phyloP scores from a whole-genome alignment of 2,888 invertebrate species.

The Dryocosmus kuriphilus region DNA sequence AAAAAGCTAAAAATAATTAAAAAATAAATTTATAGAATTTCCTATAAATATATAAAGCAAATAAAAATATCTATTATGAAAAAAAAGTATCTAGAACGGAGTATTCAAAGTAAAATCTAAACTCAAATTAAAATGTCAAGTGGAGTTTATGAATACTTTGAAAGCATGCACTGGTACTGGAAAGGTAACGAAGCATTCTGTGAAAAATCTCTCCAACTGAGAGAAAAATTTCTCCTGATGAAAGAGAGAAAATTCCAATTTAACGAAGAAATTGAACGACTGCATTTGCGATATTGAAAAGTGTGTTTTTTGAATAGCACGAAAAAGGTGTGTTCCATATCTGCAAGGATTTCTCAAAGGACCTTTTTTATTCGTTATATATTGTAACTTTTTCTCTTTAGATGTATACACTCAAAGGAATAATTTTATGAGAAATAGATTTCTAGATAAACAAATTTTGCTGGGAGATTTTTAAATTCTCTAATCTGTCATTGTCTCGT shows the following conservation, averaged over 20 bases:
- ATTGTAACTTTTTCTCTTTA: background rate
- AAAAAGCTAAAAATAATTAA: no score
- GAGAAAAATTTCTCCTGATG: background rate
- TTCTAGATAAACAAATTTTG: no score
- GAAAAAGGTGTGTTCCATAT: background rate
- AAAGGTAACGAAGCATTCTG: background rate
- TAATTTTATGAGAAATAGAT: background rate
- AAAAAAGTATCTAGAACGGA: background rate
- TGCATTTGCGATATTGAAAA: background rate
- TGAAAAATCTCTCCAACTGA: background rate
- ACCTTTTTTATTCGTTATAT: background rate
- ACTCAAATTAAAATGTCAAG: background rate
- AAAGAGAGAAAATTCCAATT: slow-evolving; percentile 14
- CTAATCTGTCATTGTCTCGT: background rate
- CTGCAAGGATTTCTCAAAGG: background rate
- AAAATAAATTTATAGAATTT: background rate
- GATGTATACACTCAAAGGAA: background rate
- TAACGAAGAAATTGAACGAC: slow-evolving; percentile 13
- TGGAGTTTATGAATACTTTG: background rate
- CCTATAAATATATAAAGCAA: background rate
- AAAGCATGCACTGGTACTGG: background rate
- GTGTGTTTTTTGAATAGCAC: background rate
- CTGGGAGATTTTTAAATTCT: no score
- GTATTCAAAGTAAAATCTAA: background rate
- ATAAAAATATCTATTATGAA: no score